Evolutionary conservation across 64 coral and sea anemone species (phyloP).

Genomic region (Stichodactyla helianthus): DNA sequence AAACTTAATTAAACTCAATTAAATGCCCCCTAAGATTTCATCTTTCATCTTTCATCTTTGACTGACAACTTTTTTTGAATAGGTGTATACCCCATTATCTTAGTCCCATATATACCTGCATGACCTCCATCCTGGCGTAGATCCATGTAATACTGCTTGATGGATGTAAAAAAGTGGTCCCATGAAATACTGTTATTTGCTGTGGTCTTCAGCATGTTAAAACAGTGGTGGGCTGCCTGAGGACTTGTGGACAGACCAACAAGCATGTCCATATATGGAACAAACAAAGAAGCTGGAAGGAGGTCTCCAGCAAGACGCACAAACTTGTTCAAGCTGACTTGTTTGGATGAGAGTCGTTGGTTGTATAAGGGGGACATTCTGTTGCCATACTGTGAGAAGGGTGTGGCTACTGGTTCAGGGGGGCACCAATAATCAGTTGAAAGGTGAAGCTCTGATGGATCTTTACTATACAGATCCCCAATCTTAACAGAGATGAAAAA

Average conservation of each 20-base stretch:
- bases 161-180: constrained; percentile 94
- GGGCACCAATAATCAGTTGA: constrained; percentile 82
- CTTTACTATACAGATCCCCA: constrained; percentile 82
- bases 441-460: constrained; percentile 68
- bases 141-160: constrained; percentile 96
- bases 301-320: constrained; percentile 87
- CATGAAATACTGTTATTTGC: constrained; percentile 80
- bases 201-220: constrained; percentile 83
- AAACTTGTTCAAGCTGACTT: constrained; percentile 88
- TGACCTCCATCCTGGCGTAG: constrained; percentile 71
- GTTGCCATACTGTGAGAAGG: constrained; percentile 48
- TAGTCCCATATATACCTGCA: constrained; percentile 61
- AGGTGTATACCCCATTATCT: too few relatives aligned
- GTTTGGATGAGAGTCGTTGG: constrained; percentile 67
- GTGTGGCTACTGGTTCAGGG: constrained; percentile 36
- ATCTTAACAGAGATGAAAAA: constrained; percentile 45
- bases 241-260: constrained; percentile 69
- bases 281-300: constrained; percentile 77
- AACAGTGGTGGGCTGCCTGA: constrained; percentile 92
- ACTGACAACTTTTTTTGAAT: too few relatives aligned
- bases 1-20: too few relatives aligned
- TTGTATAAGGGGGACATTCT: constrained; percentile 49
- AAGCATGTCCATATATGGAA: constrained; percentile 95
- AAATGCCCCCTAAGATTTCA: too few relatives aligned
- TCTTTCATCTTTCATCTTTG: too few relatives aligned